Percentiles rank a stretch among this genome's conserved stretches.
phyloP scores from a whole-genome alignment of 2,113 vertebrate genomes.

The Neoarius graeffei region DNA sequence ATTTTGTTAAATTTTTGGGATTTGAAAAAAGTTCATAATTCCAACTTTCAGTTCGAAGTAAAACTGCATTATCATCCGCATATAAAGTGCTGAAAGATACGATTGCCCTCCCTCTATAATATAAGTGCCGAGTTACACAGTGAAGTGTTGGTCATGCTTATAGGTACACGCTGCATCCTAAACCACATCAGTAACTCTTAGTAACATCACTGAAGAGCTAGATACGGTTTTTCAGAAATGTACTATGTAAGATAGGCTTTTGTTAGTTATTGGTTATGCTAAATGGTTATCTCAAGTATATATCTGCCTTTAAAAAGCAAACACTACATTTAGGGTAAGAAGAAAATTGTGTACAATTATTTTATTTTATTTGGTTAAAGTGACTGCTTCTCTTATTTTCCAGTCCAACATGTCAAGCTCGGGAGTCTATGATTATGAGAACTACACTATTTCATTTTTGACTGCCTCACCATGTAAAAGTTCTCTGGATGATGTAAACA shows the following conservation, averaged over 20 bases:
- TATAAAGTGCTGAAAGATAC: not conserved
- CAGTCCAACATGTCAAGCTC: rapidly evolving
- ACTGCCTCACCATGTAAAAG: constrained; percentile 58
- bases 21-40: not conserved
- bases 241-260: not conserved
- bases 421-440: not conserved
- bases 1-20: not conserved
- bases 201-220: not conserved
- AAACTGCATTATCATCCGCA: not conserved
- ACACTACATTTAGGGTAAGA: not conserved
- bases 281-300: not conserved
- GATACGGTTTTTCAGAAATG: not conserved
- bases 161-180: not conserved
- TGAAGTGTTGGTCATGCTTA: not conserved
- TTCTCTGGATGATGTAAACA: constrained; percentile 53
- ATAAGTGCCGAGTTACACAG: no score
- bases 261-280: not conserved
- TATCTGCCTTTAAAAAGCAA: not conserved
- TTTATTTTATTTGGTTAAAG: not conserved
- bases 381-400: not conserved
- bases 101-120: not conserved
- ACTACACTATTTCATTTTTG: rapidly evolving
- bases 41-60: not conserved
- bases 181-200: not conserved
- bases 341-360: not conserved